Evolutionary conservation across 1,140 invertebrate species (phyloP).

Genomic region (Plutomurus gul): DNA sequence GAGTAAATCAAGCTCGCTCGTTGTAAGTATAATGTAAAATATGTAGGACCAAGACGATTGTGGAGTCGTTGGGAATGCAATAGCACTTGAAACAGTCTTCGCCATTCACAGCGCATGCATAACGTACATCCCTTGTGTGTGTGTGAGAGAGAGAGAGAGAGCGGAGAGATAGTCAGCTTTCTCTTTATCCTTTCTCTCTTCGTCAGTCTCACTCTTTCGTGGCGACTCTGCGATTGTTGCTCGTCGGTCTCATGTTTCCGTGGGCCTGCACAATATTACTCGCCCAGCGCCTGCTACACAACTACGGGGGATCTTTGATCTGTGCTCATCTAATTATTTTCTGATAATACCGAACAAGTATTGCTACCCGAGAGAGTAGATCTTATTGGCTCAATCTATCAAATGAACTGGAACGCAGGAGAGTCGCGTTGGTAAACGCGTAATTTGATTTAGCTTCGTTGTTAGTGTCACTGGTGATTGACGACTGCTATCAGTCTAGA

Average conservation of each 20-base stretch:
- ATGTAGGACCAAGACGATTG: not conserved
- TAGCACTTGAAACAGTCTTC: not conserved
- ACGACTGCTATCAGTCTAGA: no score
- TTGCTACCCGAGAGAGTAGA: no score
- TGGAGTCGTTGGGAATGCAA: not conserved
- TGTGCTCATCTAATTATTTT: no score
- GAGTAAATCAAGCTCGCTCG: not conserved
- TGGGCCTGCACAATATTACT: no score
- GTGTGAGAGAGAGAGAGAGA: not conserved
- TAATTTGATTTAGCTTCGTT: no score
- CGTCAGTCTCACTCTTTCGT: not conserved
- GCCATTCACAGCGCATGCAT: conserved; percentile 6
- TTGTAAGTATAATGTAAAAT: not conserved
- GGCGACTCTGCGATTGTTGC: not conserved
- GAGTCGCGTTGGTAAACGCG: no score
- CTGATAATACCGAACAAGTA: no score
- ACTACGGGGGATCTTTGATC: no score
- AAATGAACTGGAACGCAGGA: no score
- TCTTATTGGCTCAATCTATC: no score
- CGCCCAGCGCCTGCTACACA: no score
- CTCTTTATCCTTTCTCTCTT: not conserved
- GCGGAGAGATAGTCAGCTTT: conserved; percentile 10
- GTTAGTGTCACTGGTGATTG: no score
- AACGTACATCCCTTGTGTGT: not conserved
- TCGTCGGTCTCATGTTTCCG: not conserved